Conservation (phyloP, 2,797 vertebrate species). For the Lycodopsis pacificus region DNA sequence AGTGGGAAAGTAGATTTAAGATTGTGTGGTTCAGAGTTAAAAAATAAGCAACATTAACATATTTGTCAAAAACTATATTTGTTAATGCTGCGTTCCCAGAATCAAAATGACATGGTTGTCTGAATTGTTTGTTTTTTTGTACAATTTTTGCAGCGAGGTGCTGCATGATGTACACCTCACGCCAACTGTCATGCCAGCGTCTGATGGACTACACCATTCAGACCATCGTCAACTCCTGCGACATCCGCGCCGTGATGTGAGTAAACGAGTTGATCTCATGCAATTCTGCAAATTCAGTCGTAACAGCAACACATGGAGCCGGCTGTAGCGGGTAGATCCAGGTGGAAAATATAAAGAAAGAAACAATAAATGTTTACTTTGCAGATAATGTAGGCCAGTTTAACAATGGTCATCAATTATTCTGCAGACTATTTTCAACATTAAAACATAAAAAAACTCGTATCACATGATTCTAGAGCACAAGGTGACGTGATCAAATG, state of each 20-base stretch:
- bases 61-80: neutral
- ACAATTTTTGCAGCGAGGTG: slow-evolving; percentile 67
- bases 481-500: neutral
- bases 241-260: slow-evolving; percentile 81
- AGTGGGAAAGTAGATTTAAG: neutral
- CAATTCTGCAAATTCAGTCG: neutral
- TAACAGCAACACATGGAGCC: neutral
- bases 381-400: neutral
- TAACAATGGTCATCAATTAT: neutral
- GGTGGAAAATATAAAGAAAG: neutral
- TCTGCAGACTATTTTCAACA: neutral
- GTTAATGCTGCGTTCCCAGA: neutral
- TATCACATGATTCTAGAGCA: neutral
- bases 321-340: neutral
- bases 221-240: slow-evolving; percentile 69
- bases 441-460: neutral
- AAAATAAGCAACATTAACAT: neutral
- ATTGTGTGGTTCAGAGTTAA: neutral
- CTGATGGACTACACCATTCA: slow-evolving; percentile 74
- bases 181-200: slow-evolving; percentile 2
- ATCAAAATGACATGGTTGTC: neutral
- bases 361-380: too few relatives aligned
- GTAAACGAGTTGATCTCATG: slow-evolving; percentile 19
- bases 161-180: slow-evolving; percentile 67
- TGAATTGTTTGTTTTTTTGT: neutral